Percentiles rank a stretch among this genome's conserved stretches.
Evolutionary conservation across 2,888 invertebrate species (phyloP).

Genomic region (Emmelina monodactyla): DNA sequence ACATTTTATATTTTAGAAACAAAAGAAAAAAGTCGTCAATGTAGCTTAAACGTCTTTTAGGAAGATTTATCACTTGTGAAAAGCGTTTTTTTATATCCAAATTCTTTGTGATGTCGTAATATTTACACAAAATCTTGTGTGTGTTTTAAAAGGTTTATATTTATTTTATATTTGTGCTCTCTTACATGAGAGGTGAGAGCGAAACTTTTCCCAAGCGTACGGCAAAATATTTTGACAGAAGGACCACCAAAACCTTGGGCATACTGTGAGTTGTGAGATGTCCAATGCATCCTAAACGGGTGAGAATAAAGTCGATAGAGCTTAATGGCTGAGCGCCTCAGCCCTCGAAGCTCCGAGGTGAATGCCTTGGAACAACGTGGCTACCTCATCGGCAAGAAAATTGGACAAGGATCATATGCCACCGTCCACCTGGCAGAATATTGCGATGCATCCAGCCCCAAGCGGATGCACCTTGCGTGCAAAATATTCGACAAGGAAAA

Average conservation of each 20-base stretch:
- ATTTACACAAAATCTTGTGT: conserved; percentile 58
- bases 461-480: conserved; percentile 81
- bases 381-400: conserved; percentile 84
- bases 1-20: conserved; percentile 52
- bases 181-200: conserved; percentile 51
- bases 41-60: conserved; percentile 59
- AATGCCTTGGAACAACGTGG: conserved; percentile 86
- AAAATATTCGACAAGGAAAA: conserved; percentile 92
- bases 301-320: conserved; percentile 61
- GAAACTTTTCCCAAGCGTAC: conserved; percentile 34
- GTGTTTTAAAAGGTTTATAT: conserved; percentile 41
- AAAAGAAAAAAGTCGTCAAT: conserved; percentile 57
- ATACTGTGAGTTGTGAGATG: conserved; percentile 56
- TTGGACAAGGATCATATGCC: conserved; percentile 92
- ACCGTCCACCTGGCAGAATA: conserved; percentile 88
- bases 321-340: conserved; percentile 76
- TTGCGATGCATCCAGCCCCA: conserved; percentile 74
- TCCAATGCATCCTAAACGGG: conserved; percentile 67
- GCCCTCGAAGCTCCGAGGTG: conserved; percentile 83
- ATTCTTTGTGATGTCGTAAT: conserved; percentile 66
- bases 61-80: conserved; percentile 54
- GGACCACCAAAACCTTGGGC: conserved; percentile 43
- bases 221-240: conserved; percentile 49
- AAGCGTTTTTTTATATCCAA: conserved; percentile 62
- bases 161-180: conserved; percentile 38